Conservation (phyloP, 2,113 vertebrate genomes). For the Anseranas semipalmata region DNA sequence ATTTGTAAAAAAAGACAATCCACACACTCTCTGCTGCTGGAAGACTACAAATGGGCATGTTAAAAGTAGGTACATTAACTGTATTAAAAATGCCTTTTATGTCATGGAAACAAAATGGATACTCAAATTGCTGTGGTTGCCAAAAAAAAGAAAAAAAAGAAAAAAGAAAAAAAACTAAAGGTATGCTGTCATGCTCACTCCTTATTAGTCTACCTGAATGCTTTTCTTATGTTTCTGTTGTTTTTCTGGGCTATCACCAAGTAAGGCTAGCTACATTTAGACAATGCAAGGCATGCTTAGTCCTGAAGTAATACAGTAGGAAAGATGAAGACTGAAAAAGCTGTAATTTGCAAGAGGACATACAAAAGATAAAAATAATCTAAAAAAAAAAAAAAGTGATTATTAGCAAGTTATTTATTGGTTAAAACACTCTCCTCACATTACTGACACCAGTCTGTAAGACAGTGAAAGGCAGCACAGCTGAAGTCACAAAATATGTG, state of each 20-base stretch:
- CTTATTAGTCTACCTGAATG: neutral
- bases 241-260: neutral
- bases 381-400: neutral
- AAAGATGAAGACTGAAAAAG: neutral
- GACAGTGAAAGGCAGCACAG: neutral
- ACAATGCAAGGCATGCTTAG: neutral
- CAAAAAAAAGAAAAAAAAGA: neutral
- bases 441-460: neutral
- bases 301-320: neutral
- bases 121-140: neutral
- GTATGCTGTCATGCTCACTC: neutral
- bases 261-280: neutral
- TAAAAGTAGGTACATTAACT: neutral
- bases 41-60: neutral
- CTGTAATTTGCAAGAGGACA: neutral
- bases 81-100: neutral
- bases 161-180: neutral
- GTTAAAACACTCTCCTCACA: neutral
- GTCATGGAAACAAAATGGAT: neutral
- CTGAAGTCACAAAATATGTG: neutral
- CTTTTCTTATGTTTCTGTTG: neutral
- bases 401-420: neutral
- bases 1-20: neutral
- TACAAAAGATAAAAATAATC: neutral
- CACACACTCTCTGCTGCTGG: neutral